Evolutionary conservation across 2,797 vertebrate genomes (phyloP).

Genomic region (Agapornis canus): DNA sequence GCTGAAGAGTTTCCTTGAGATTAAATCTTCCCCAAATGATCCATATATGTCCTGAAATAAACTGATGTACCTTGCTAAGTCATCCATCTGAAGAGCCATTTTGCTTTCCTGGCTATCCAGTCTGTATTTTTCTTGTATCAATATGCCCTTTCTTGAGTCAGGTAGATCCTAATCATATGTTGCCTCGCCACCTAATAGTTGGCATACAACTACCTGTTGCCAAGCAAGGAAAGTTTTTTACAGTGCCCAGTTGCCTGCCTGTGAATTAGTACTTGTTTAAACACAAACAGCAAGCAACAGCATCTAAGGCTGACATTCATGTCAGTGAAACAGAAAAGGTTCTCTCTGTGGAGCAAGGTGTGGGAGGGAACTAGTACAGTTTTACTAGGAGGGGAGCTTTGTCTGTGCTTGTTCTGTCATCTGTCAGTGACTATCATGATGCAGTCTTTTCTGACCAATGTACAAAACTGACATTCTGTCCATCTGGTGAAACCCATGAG

Average conservation of each 20-base stretch:
- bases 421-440: neutral
- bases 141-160: neutral
- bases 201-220: neutral
- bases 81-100: neutral
- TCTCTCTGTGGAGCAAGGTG: neutral
- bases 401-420: neutral
- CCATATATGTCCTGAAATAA: neutral
- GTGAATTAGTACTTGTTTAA: neutral
- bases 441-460: fast-evolving
- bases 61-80: neutral
- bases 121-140: neutral
- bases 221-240: neutral
- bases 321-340: neutral
- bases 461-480: neutral
- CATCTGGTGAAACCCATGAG: neutral
- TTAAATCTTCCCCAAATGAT: neutral
- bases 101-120: neutral
- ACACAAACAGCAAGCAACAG: neutral
- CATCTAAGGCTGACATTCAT: neutral
- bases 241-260: neutral
- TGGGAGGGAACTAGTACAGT: neutral
- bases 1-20: neutral
- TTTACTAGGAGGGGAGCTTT: neutral
- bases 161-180: neutral
- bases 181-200: neutral